Base-by-base conservation (phyloP, 1,140 invertebrate species). In the Panulirus ornatus region DNA sequence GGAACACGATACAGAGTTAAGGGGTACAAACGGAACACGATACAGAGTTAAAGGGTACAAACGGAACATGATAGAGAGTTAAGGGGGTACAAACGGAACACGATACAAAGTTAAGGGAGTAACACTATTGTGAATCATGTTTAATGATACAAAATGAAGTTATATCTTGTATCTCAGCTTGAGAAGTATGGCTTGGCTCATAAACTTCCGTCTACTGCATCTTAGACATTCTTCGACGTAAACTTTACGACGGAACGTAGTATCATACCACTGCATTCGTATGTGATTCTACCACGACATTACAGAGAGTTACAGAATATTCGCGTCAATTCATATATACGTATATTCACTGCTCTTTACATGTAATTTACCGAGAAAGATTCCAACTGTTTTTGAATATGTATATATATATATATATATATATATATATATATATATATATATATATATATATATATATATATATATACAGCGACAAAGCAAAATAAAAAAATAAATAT, bases 341-440 rank as follows among this genome's bases (percentile, higher is more conserved):
- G 9, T 16, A 73, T 34, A 34, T 73, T 8, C 22, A 73, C 30
- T 11, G 16, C 9, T 16, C 8, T 73, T 11, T 22, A 73, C 9
- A 34, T 34, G 30, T 34, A 16, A 22, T 11, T 73, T 8, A 22
- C 9, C 9, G 9, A 11, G 30, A 22, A 73, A 11, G 9, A 11
- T 11, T 22, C 8, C 27, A 22, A 22, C 16, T 73, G 27, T 34
- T 22, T 34, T 11, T 34, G 30, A 22, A 73, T 73, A 73, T 73
- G 30, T 73, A 22, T 73, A 73, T 73, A 73, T 73, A 73, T 73
- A 73, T 73, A 73, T 73, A 73, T 73, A 73, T 73, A 73, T 73
- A 73, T 73, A 73, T 73, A 73, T 73, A 73, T 73, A 73, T 73
- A 73, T 73, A 73, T 73, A 73, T 73, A 73, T 73, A 73, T 73